A percentile compares a stretch with the other conserved stretches of the same genome.
Conservation (phyloP, 2,113 vertebrate genomes). For the Hylia prasina region DNA sequence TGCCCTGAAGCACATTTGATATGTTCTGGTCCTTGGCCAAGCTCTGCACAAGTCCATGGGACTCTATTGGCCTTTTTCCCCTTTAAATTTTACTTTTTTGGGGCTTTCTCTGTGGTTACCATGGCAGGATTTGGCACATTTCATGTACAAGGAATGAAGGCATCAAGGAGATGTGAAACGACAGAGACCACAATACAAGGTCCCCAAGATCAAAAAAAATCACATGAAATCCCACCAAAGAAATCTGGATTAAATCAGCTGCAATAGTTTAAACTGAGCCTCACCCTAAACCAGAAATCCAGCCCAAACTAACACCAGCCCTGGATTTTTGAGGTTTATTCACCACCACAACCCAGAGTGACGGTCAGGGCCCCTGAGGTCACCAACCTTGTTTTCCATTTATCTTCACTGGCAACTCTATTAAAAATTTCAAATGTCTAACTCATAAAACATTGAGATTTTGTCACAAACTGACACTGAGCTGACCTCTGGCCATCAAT, state of each 20-base stretch:
- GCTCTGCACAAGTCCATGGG: not conserved
- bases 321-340: not conserved
- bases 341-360: not conserved
- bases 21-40: not conserved
- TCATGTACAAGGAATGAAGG: not conserved
- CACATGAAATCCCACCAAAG: not conserved
- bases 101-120: not conserved
- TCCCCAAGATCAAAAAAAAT: not conserved
- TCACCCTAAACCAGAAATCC: not conserved
- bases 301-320: not conserved
- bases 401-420: not conserved
- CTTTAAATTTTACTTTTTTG: not conserved
- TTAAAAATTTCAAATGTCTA: not conserved
- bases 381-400: not conserved
- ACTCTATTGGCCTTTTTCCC: not conserved
- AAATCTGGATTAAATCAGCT: not conserved
- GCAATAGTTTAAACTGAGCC: rapidly evolving
- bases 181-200: not conserved
- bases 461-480: not conserved
- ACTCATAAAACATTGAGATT: not conserved
- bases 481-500: not conserved
- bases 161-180: not conserved
- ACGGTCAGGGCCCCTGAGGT: not conserved
- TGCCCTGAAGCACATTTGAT: not conserved
- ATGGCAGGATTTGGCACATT: rapidly evolving